Evolutionary conservation across 2,113 vertebrate genomes (phyloP), one percentile per base, ranked within the genome.

Genomic region (Quiscalus mexicanus): DNA sequence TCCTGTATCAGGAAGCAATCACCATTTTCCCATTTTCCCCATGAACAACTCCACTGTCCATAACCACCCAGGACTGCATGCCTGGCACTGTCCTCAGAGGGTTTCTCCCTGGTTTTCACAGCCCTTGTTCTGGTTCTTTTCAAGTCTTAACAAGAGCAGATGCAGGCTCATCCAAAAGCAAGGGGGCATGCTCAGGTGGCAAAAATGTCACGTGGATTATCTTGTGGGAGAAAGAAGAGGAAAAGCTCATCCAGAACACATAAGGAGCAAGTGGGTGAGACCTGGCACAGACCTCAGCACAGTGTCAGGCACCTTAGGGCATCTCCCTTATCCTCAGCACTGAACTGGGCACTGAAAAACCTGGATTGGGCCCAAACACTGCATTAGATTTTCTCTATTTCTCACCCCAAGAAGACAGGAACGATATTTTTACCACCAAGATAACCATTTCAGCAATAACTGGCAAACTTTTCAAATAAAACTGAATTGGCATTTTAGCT

Each of bases 401-500:
- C 49, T 27, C 16, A 62, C 25, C 11, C 39, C 30, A 44, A 56
- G 44, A 56, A 60, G 76, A 60, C 6, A 64, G 56, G 23, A 88
- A 56, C 22, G 69, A 4, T 58, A 59, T 31, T 76, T 93, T 70
- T 55, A 69, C 20, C 35, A 58, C 42, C 30, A 50, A n/a, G n/a
- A n/a, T n/a, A n/a, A 47, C 13, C 3, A 37, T 49, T 52, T 80
- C 60, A 80, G 56, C 76, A 84, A 67, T 53, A 88, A 71, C 4
- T 4, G 7, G 25, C 27, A 71, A 90, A 78, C 5, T 75, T 14
- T 91, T 78, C 53, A 77, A 87, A 84, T 83, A 77, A 79, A 92
- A 69, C 63, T 82, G 93, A 93, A 92, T 33, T 9, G 28, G 41
- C 41, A 83, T 88, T 89, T 94, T 67, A 97, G 93, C 17, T 85